These are phyloP conservation scores for Agrypnia vestita DNA, from an alignment of 1,140 invertebrate species.

Conservation along the genomic window DNA sequence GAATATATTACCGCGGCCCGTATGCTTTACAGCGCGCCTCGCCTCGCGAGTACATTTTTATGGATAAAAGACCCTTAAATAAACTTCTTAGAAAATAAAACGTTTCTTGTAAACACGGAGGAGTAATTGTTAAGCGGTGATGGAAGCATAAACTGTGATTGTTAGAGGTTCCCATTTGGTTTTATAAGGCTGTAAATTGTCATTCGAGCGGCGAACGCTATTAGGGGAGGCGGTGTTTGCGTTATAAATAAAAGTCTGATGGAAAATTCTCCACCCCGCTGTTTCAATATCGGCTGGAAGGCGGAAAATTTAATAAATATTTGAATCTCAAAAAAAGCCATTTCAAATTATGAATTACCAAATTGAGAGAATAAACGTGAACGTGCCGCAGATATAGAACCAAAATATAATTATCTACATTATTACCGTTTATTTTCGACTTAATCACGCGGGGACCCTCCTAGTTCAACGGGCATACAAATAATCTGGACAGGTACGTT, in stretches of 20 bases:
- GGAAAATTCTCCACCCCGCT: conserved; percentile 8
- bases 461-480: no score
- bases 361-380: no score
- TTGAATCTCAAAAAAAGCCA: background rate
- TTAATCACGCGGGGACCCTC: no score
- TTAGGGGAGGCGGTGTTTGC: conserved; percentile 35
- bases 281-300: background rate
- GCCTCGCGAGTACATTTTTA: conserved; percentile 19
- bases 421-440: no score
- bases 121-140: conserved; percentile 48
- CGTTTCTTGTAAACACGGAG: conserved; percentile 41
- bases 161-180: conserved; percentile 50
- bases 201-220: conserved; percentile 45
- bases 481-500: no score
- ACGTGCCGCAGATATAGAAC: no score
- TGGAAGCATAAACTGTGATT: conserved; percentile 51
- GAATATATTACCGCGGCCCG: conserved; percentile 25
- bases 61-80: conserved; percentile 35
- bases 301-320: background rate
- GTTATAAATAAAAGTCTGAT: conserved; percentile 23
- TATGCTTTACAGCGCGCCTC: conserved; percentile 14
- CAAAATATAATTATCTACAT: no score
- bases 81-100: conserved; percentile 53
- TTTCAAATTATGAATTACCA: background rate
- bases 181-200: conserved; percentile 55